These are phyloP conservation scores for Eospalax fontanierii DNA, from an alignment of 2,797 vertebrate genomes.

Conservation along the genomic window DNA sequence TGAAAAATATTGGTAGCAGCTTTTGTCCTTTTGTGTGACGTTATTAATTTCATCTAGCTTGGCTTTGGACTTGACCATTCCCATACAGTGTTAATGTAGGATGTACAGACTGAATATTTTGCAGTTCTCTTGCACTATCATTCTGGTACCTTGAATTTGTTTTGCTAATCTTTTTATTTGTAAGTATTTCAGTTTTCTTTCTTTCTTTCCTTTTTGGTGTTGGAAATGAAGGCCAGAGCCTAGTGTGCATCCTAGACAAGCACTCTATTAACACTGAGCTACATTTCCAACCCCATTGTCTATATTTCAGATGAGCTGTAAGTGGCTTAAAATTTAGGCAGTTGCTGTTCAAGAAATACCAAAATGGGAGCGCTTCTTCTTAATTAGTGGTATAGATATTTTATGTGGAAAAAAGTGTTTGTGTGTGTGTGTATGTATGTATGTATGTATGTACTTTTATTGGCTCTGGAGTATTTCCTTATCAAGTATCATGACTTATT, in stretches of 20 bases:
- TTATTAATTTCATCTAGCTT: neutral
- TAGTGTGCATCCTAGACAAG: neutral
- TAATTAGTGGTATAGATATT: conserved; percentile 7
- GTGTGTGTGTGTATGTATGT: neutral
- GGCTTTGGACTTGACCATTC: conserved; percentile 25
- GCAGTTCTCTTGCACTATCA: conserved; percentile 9
- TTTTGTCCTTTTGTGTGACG: neutral
- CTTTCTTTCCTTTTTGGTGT: neutral
- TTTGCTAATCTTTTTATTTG: neutral
- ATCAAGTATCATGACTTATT: conserved; percentile 39
- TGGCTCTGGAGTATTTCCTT: neutral
- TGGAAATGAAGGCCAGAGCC: neutral
- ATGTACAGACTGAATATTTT: conserved; percentile 6
- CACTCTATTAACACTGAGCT: neutral
- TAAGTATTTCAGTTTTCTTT: neutral
- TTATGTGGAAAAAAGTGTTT: neutral
- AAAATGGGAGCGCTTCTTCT: neutral
- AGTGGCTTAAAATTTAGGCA: conserved; percentile 46
- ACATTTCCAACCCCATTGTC: neutral
- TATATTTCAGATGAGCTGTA: conserved; percentile 26
- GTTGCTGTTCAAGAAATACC: conserved; percentile 42
- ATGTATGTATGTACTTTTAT: neutral
- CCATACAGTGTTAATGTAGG: neutral
- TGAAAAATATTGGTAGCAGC: neutral
- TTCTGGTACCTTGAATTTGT: conserved; percentile 36